Evolutionary conservation across 2,888 invertebrate species (phyloP).

Genomic region (Blastobasis adustella): DNA sequence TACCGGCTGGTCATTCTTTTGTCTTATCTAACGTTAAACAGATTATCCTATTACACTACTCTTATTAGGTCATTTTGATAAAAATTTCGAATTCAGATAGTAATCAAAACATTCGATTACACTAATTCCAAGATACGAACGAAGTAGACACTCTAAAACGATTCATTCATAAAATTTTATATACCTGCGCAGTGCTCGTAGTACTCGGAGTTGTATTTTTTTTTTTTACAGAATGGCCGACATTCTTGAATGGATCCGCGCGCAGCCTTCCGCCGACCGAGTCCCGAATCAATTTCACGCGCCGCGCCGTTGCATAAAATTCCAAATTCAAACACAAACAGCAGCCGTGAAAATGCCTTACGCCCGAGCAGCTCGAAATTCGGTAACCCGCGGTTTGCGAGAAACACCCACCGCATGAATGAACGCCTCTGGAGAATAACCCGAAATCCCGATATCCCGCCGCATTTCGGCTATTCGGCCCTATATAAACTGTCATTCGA

Average conservation of each 20-base stretch:
- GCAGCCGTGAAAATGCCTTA: constrained; percentile 31
- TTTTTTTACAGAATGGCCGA: constrained; percentile 40
- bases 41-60: too few species aligned
- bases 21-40: too few species aligned
- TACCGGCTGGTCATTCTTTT: too few species aligned
- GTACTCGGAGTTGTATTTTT: constrained; percentile 51
- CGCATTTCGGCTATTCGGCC: constrained; percentile 41
- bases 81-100: too few species aligned
- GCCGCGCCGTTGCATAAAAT: constrained; percentile 65
- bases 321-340: constrained; percentile 44
- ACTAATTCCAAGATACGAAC: too few species aligned
- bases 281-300: constrained; percentile 61
- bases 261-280: constrained; percentile 49
- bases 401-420: constrained; percentile 52
- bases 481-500: constrained; percentile 52
- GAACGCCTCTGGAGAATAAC: constrained; percentile 63
- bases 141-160: not conserved
- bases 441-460: constrained; percentile 18
- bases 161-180: constrained; percentile 40
- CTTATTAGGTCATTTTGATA: too few species aligned
- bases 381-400: constrained; percentile 38
- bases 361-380: constrained; percentile 25
- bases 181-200: constrained; percentile 49
- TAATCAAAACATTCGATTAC: too few species aligned
- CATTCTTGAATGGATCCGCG: constrained; percentile 27